phyloP scores from a whole-genome alignment of 1,140 invertebrate genomes.

The Cydia amplana region DNA sequence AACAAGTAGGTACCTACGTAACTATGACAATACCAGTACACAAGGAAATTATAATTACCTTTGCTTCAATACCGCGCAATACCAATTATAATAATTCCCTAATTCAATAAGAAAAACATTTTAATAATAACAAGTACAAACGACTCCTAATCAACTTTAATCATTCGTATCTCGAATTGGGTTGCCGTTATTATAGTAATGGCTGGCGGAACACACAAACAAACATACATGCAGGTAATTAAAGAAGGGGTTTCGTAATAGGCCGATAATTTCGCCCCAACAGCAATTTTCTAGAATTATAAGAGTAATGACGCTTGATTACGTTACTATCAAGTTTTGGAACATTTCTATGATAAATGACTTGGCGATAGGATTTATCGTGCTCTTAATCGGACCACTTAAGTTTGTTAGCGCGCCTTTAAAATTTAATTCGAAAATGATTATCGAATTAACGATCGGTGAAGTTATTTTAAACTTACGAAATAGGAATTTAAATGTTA shows the following conservation, averaged over 20 bases:
- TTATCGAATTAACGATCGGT: constrained; percentile 20
- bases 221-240: constrained; percentile 76
- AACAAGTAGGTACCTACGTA: not conserved
- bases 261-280: constrained; percentile 68
- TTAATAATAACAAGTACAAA: constrained; percentile 63
- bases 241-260: constrained; percentile 78
- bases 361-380: constrained; percentile 53
- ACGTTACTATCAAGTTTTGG: constrained; percentile 47
- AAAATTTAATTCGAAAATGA: constrained; percentile 18
- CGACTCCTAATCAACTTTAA: constrained; percentile 70
- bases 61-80: constrained; percentile 22
- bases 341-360: constrained; percentile 59
- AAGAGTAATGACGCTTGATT: constrained; percentile 67
- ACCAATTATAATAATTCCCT: constrained; percentile 40
- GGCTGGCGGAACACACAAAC: constrained; percentile 66
- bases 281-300: constrained; percentile 75
- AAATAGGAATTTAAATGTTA: not conserved
- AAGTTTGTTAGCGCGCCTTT: constrained; percentile 23
- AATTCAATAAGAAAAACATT: constrained; percentile 55
- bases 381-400: constrained; percentile 19
- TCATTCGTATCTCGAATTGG: constrained; percentile 67
- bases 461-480: not conserved
- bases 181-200: constrained; percentile 71
- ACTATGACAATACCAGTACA: not conserved
- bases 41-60: not conserved